Evolutionary conservation across 1,140 invertebrate species (phyloP), one percentile per base, ranked within the genome.

Genomic region (Gonatopus flavifemur): DNA sequence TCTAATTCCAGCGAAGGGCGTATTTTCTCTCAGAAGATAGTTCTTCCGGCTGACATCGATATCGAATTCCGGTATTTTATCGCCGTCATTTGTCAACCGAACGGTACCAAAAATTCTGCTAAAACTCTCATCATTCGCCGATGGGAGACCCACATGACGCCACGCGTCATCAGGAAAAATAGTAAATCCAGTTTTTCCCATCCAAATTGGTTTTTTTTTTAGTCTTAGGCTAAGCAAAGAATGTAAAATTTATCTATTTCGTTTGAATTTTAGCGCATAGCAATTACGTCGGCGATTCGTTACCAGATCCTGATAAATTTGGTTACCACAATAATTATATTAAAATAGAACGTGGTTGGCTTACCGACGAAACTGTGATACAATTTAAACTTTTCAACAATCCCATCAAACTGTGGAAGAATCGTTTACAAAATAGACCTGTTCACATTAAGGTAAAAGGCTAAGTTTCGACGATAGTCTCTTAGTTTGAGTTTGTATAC

Each of bases 331-430:
- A 85, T 66, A 80, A 83, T 15, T 76, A 78, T 30, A 76, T 79
- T 21, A 84, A 83, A 55, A 77, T 93, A 9, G 87, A 90, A 62
- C 83, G 83, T 40, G 94, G 94, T 0, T 97, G 94, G 94, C 76
- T 97, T 1, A 94, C 88, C 19, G 83, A 86, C 48, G 91, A 96
- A 71, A 88, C 87, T 22, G 81, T 93, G 39, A 82, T 96, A 37
- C 93, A 96, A 72, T 84, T 97, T 36, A 92, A 94, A 72, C 81
- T 96, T 62, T 87, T 87, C 62, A 87, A 89, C 60, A 88, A 88
- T 66, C 89, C 94, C 2, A 85, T 96, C 49, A 86, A 86, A 49
- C 82, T 95, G 48, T 88, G 85, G 84, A 93, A 92, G 64, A 84
- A 86, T 62, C 86, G 85, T 57, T 86, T 92, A 68, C 80, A 87